Evolutionary conservation across 2,888 invertebrate genomes (phyloP).

Genomic region (Sceliomorpha sp.): DNA sequence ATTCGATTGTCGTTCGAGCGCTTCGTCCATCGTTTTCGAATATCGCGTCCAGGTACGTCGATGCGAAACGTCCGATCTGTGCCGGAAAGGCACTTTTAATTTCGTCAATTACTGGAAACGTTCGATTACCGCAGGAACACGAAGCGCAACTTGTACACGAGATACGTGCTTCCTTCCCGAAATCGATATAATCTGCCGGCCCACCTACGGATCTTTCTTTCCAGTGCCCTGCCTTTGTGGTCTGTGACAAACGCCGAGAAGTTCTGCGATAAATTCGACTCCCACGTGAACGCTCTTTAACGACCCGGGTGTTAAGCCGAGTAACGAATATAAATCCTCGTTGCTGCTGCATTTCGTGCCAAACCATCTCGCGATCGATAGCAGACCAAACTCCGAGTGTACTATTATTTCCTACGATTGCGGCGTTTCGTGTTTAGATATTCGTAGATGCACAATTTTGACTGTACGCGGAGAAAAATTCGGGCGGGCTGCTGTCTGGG

Average conservation of each 20-base stretch:
- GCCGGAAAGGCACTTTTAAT: too few relatives aligned
- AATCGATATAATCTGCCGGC: slow-evolving; percentile 24
- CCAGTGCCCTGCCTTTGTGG: slow-evolving; percentile 27
- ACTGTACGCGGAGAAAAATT: too few relatives aligned
- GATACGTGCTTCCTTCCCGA: slow-evolving; percentile 2
- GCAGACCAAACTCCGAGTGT: slow-evolving; percentile 25
- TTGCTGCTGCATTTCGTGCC: slow-evolving; percentile 31
- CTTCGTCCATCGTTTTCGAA: too few relatives aligned
- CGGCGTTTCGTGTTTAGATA: too few relatives aligned
- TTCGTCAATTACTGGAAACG: too few relatives aligned
- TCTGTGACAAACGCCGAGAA: slow-evolving; percentile 41
- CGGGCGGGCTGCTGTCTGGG: too few relatives aligned
- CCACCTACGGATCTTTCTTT: slow-evolving; percentile 11
- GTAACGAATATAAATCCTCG: slow-evolving; percentile 50
- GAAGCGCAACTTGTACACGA: neutral
- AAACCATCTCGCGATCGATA: slow-evolving; percentile 50
- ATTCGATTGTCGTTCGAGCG: too few relatives aligned
- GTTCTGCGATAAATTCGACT: slow-evolving; percentile 48
- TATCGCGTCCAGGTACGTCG: too few relatives aligned
- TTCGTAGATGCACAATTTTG: too few relatives aligned
- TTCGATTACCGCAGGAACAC: too few relatives aligned
- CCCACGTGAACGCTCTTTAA: slow-evolving; percentile 44
- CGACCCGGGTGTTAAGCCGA: slow-evolving; percentile 51
- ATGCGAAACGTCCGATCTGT: too few relatives aligned
- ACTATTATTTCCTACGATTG: slow-evolving; percentile 28